Percentiles rank a stretch among this genome's conserved stretches.
These are phyloP conservation scores for Arizona elegans DNA, from an alignment of 2,113 vertebrate genomes.

Conservation along the genomic window DNA sequence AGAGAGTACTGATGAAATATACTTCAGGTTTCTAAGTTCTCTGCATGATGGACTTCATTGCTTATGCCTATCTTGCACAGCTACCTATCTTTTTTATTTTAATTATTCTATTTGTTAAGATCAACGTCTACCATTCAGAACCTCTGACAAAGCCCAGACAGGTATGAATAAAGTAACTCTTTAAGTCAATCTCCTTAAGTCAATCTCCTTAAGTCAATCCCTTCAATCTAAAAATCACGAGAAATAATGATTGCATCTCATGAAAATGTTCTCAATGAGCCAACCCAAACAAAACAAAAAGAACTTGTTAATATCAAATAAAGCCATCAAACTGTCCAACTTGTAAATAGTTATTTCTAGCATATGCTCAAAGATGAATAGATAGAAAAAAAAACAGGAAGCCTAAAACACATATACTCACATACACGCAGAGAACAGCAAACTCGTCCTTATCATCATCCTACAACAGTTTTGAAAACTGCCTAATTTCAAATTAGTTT, in stretches of 20 bases:
- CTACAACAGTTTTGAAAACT: background rate
- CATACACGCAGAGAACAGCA: background rate
- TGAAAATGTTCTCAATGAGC: background rate
- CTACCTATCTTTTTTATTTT: background rate
- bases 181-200: background rate
- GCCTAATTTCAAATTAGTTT: background rate
- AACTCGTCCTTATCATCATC: background rate
- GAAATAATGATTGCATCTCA: background rate
- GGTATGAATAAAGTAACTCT: background rate
- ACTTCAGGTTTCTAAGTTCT: conserved; percentile 65
- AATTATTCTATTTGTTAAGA: background rate
- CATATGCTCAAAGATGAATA: background rate
- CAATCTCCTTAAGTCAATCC: background rate
- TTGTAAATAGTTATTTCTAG: background rate
- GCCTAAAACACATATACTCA: background rate
- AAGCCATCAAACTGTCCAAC: background rate
- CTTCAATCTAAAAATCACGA: background rate
- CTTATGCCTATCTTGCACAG: background rate
- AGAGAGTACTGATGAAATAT: conserved; percentile 72
- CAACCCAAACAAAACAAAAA: background rate
- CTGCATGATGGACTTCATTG: conserved; percentile 10
- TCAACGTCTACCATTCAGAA: background rate
- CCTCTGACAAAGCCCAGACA: background rate
- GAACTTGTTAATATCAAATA: background rate
- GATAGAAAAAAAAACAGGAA: background rate